phyloP scores from a whole-genome alignment of 2,888 invertebrate genomes.

The Erynnis tages region DNA sequence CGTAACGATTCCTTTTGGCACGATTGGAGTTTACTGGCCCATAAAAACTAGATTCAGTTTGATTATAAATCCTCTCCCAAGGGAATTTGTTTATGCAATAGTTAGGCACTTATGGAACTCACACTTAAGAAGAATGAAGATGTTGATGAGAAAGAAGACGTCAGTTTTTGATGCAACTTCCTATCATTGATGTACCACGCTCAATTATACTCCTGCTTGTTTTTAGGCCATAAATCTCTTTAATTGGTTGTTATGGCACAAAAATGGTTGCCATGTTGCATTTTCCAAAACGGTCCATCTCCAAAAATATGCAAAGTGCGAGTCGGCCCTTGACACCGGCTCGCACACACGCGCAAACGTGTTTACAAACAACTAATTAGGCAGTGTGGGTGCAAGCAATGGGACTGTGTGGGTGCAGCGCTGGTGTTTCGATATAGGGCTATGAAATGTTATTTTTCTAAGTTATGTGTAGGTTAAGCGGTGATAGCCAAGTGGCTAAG shows the following conservation, averaged over 20 bases:
- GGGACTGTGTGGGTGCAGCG: conserved; percentile 22
- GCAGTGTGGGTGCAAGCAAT: conserved; percentile 45
- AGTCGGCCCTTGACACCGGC: conserved; percentile 57
- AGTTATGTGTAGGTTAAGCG: too few relatives aligned
- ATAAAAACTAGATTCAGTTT: too few relatives aligned
- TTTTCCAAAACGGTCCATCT: conserved; percentile 24
- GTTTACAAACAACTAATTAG: conserved; percentile 77
- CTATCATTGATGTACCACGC: too few relatives aligned
- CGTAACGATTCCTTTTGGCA: too few relatives aligned
- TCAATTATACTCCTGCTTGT: not conserved
- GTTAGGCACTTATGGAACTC: too few relatives aligned
- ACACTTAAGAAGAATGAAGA: too few relatives aligned
- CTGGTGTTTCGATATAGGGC: conserved; percentile 11
- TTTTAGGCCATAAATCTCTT: not conserved
- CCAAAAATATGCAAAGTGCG: conserved; percentile 58
- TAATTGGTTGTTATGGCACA: conserved; percentile 3
- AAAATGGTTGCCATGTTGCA: conserved; percentile 14
- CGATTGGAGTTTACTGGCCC: too few relatives aligned
- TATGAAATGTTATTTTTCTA: not conserved
- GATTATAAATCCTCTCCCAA: too few relatives aligned
- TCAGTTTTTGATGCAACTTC: too few relatives aligned
- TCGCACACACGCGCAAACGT: conserved; percentile 45
- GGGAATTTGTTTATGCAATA: too few relatives aligned
- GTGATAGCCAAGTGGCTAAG: too few relatives aligned
- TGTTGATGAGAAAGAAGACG: too few relatives aligned